phyloP scores from a whole-genome alignment of 2,888 invertebrate genomes.

The Pollenia angustigena region DNA sequence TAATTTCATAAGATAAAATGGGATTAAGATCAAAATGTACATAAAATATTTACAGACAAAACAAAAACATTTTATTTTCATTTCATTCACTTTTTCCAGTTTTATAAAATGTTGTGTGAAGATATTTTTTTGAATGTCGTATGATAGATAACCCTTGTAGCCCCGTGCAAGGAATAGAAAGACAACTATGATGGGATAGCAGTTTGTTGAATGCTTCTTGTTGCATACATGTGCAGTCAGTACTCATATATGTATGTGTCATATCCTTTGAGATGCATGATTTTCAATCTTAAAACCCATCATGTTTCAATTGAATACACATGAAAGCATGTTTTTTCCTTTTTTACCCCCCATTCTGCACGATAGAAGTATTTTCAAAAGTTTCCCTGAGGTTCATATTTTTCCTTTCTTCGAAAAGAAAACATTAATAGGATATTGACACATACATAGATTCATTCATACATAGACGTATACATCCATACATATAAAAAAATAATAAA shows the following conservation, averaged over 20 bases:
- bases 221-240: not conserved
- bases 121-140: slow-evolving; percentile 52
- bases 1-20: slow-evolving; percentile 54
- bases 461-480: no score
- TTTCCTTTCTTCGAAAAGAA: slow-evolving; percentile 30
- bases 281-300: slow-evolving; percentile 46
- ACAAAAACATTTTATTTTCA: slow-evolving; percentile 38
- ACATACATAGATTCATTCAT: no score
- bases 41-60: slow-evolving; percentile 50
- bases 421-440: slow-evolving; percentile 30
- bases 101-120: slow-evolving; percentile 28
- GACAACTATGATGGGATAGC: not conserved
- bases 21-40: slow-evolving; percentile 45
- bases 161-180: not conserved
- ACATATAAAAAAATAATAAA: not conserved
- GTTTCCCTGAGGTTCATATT: slow-evolving; percentile 58
- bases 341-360: not conserved
- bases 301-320: slow-evolving; percentile 50
- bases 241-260: not conserved
- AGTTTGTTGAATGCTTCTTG: slow-evolving; percentile 20
- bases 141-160: slow-evolving; percentile 48
- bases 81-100: slow-evolving; percentile 6
- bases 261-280: slow-evolving; percentile 48
- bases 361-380: slow-evolving; percentile 8
- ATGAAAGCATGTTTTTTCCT: slow-evolving; percentile 27